These are phyloP conservation scores for Pectinophora gossypiella DNA, from an alignment of 1,140 invertebrate species.

Conservation along the genomic window DNA sequence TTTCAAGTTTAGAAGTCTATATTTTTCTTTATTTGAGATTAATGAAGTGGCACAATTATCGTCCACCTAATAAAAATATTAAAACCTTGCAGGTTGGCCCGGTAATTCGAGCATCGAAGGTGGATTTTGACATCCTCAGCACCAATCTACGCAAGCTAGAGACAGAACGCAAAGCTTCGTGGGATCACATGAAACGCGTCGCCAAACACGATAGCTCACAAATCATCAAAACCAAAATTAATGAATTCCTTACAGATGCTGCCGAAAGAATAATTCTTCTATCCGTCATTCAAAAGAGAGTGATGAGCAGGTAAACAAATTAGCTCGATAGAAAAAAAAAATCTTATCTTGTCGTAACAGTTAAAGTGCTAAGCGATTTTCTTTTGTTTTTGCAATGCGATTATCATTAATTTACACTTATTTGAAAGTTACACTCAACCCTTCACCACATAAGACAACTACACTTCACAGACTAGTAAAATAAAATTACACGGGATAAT, in stretches of 20 bases:
- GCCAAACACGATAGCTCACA: slow-evolving; percentile 96
- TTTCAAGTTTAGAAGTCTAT: no score
- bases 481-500: no score
- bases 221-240: slow-evolving; percentile 93
- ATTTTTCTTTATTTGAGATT: no score
- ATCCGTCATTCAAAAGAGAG: slow-evolving; percentile 91
- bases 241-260: slow-evolving; percentile 96
- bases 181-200: slow-evolving; percentile 97
- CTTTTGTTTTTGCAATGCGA: neutral
- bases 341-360: neutral
- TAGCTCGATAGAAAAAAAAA: no score
- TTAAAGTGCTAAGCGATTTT: neutral
- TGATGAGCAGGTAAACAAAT: slow-evolving; percentile 94
- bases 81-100: slow-evolving; percentile 87
- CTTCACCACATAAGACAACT: no score
- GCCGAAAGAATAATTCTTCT: slow-evolving; percentile 98
- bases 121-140: slow-evolving; percentile 93
- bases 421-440: no score
- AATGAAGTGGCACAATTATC: no score
- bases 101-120: slow-evolving; percentile 93
- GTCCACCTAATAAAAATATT: no score
- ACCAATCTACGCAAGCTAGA: slow-evolving; percentile 93
- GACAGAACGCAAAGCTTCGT: slow-evolving; percentile 96
- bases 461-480: no score
- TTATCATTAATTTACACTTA: no score